Conservation (phyloP, 2,797 vertebrate species). For the Myioborus miniatus region DNA sequence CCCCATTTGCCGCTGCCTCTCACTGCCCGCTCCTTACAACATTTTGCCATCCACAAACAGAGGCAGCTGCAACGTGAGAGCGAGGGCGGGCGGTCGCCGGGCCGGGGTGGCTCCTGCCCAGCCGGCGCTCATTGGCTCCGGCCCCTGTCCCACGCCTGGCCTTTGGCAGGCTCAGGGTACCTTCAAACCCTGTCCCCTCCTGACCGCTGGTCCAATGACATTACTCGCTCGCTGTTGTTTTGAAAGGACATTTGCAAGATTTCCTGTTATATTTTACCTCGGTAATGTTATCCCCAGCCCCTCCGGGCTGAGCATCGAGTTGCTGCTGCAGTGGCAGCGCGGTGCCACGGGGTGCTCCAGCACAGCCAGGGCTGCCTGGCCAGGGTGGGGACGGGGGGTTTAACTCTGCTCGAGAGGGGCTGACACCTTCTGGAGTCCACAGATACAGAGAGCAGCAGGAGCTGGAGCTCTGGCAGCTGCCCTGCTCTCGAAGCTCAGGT, state of each 20-base stretch:
- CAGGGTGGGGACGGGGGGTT: not conserved
- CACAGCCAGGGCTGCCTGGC: not conserved
- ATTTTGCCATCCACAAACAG: constrained; percentile 29
- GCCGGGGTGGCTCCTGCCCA: constrained; percentile 62
- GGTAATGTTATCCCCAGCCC: constrained; percentile 53
- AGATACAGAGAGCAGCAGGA: not conserved
- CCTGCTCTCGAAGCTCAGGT: not conserved
- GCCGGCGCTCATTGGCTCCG: constrained; percentile 55
- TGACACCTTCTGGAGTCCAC: not conserved
- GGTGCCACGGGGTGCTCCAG: not conserved
- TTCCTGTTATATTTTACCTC: constrained; percentile 68
- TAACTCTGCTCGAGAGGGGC: accelerated
- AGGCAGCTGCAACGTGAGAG: constrained; percentile 63
- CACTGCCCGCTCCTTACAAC: constrained; percentile 17
- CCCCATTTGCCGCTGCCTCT: constrained; percentile 47
- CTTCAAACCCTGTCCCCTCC: constrained; percentile 58
- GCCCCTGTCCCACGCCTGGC: constrained; percentile 33
- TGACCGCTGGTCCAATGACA: constrained; percentile 64
- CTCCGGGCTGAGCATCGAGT: constrained; percentile 45
- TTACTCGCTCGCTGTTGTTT: constrained; percentile 45
- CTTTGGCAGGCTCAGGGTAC: constrained; percentile 38
- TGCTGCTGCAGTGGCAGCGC: not conserved
- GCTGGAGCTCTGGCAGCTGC: not conserved
- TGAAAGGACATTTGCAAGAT: constrained; percentile 61
- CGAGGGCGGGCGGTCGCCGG: constrained; percentile 2